phyloP scores from a whole-genome alignment of 2,113 vertebrate genomes.

The Indicator indicator region DNA sequence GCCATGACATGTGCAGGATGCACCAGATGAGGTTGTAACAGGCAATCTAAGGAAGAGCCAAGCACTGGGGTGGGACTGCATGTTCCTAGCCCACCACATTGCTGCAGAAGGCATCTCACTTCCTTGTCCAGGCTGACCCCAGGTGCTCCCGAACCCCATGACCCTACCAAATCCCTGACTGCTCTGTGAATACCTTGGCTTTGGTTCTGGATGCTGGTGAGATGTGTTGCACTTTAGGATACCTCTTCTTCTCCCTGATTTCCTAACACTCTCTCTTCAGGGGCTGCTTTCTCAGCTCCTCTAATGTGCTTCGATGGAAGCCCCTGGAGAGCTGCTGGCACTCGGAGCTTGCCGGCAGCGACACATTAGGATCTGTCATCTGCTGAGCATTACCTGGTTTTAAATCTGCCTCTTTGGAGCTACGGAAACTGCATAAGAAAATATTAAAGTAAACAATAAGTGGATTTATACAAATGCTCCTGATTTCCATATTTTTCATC shows the following conservation, averaged over 20 bases:
- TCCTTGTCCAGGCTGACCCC: not conserved
- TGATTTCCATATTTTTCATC: constrained; percentile 78
- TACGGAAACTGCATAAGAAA: constrained; percentile 28
- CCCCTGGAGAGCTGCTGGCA: not conserved
- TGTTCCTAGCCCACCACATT: fast-evolving
- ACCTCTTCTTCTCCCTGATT: not conserved
- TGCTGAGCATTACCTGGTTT: constrained; percentile 60
- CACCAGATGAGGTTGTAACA: not conserved
- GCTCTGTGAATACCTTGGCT: fast-evolving
- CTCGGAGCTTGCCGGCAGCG: not conserved
- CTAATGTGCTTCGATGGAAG: constrained; percentile 30
- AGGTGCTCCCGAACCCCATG: not conserved
- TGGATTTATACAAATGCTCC: constrained; percentile 73
- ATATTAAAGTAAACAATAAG: constrained; percentile 76
- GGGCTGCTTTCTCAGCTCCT: constrained; percentile 10
- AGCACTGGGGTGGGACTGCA: not conserved
- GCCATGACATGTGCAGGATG: not conserved
- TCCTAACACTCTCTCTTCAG: not conserved
- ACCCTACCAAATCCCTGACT: fast-evolving
- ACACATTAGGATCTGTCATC: constrained; percentile 55
- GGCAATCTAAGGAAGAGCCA: fast-evolving
- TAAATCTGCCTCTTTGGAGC: constrained; percentile 73
- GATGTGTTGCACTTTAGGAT: not conserved
- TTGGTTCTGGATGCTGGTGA: fast-evolving
- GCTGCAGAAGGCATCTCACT: not conserved